Evolutionary conservation across 2,797 vertebrate species (phyloP).

Genomic region (Mionectes olivaceus): DNA sequence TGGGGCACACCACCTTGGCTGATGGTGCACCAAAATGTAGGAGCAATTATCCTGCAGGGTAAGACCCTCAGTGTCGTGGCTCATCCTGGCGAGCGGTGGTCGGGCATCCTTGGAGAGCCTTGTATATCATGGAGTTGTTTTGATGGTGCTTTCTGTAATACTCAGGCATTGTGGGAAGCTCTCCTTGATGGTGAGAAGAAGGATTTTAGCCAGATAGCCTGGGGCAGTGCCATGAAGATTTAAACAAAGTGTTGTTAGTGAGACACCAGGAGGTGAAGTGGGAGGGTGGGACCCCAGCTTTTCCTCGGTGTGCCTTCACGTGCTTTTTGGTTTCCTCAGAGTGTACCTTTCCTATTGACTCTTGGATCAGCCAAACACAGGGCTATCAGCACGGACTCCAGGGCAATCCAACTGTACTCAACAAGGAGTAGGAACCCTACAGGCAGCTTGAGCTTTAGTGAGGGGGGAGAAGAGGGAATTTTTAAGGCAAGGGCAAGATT

Average conservation of each 20-base stretch:
- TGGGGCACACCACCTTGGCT: background rate
- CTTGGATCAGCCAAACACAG: background rate
- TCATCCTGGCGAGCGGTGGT: background rate
- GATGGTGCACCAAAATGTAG: background rate
- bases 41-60: background rate
- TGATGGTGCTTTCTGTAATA: background rate
- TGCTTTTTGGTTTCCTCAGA: background rate
- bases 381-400: fast-evolving
- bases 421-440: background rate
- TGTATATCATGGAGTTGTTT: background rate
- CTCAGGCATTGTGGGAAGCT: background rate
- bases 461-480: background rate
- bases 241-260: background rate
- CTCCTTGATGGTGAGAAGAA: background rate
- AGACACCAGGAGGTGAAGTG: background rate
- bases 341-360: background rate
- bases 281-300: background rate
- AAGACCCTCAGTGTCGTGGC: background rate
- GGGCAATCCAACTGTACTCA: background rate
- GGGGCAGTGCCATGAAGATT: background rate
- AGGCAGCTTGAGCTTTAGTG: background rate
- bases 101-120: background rate
- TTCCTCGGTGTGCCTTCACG: background rate
- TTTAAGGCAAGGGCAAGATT: background rate
- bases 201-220: background rate